These are phyloP conservation scores for Pardosa pseudoannulata DNA, from an alignment of 2,888 invertebrate genomes.

Conservation along the genomic window DNA sequence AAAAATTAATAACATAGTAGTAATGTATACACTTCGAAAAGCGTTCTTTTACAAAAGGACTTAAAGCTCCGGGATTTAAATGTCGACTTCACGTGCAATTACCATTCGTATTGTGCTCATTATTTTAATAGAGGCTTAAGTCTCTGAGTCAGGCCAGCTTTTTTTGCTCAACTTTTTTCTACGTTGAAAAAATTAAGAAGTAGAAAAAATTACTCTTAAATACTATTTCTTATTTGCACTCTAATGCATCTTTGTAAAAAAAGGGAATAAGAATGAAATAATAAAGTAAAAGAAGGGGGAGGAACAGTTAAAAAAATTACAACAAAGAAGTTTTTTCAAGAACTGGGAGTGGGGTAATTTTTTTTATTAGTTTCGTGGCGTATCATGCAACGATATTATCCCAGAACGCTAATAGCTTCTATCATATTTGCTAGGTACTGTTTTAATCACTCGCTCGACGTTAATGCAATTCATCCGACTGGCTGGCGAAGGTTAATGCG, in stretches of 20 bases:
- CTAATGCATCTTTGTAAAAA: conserved; percentile 54
- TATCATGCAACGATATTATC: conserved; percentile 47
- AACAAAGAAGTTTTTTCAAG: conserved; percentile 23
- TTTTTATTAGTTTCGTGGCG: conserved; percentile 33
- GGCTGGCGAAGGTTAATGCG: conserved; percentile 60
- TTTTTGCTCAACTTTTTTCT: conserved; percentile 25
- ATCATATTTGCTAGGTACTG: conserved; percentile 67
- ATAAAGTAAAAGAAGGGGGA: conserved; percentile 19
- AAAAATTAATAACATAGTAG: conserved; percentile 66
- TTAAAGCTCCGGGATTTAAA: conserved; percentile 65
- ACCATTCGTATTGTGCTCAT: conserved; percentile 66
- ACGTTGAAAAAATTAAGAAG: conserved; percentile 37
- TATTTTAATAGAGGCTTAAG: conserved; percentile 72
- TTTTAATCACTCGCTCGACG: conserved; percentile 58
- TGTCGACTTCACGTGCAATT: conserved; percentile 70
- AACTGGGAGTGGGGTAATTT: conserved; percentile 24
- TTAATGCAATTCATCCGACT: conserved; percentile 61
- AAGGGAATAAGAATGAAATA: conserved; percentile 37
- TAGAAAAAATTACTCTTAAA: conserved; percentile 53
- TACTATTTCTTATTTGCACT: conserved; percentile 67
- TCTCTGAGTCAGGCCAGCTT: conserved; percentile 48
- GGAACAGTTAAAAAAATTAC: conserved; percentile 18
- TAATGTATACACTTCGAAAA: conserved; percentile 62
- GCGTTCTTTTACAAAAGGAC: conserved; percentile 50
- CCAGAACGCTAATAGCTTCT: conserved; percentile 65